Conservation (phyloP, 2,113 vertebrate genomes). For the Nymphicus hollandicus region DNA sequence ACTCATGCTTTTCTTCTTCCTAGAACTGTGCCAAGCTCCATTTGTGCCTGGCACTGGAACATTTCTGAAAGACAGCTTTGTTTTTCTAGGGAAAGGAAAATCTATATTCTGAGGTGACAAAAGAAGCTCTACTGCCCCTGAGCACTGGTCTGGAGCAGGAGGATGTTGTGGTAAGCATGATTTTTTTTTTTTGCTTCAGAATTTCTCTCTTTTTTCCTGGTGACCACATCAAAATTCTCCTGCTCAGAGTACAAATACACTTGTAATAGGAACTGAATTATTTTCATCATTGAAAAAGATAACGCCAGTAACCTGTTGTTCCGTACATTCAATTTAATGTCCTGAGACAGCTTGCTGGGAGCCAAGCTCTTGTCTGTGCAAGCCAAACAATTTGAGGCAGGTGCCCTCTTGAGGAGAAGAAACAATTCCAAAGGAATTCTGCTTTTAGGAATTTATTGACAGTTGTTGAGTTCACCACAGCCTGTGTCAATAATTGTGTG, state of each 20-base stretch:
- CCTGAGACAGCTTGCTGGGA: background rate
- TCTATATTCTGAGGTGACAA: background rate
- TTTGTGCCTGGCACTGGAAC: background rate
- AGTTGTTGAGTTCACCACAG: background rate
- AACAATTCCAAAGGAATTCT: background rate
- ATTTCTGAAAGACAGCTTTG: background rate
- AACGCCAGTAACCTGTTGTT: background rate
- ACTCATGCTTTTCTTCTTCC: background rate
- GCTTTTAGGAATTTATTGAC: background rate
- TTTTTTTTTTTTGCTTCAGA: background rate
- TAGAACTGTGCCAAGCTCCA: background rate
- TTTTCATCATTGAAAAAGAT: background rate
- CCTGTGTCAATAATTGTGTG: background rate
- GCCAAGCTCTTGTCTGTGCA: background rate
- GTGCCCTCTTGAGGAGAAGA: background rate
- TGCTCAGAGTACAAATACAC: background rate
- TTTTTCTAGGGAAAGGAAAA: background rate
- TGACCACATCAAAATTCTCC: background rate
- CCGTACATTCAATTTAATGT: background rate
- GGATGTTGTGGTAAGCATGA: background rate
- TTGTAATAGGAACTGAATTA: background rate
- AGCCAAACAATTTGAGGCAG: background rate
- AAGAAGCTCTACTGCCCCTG: background rate
- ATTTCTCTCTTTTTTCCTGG: background rate
- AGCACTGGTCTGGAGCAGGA: background rate